Percentiles rank a stretch among this genome's conserved stretches.
phyloP scores from a whole-genome alignment of 2,113 vertebrate species.

The rabbit (Oryctolagus cuniculus) region DNA sequence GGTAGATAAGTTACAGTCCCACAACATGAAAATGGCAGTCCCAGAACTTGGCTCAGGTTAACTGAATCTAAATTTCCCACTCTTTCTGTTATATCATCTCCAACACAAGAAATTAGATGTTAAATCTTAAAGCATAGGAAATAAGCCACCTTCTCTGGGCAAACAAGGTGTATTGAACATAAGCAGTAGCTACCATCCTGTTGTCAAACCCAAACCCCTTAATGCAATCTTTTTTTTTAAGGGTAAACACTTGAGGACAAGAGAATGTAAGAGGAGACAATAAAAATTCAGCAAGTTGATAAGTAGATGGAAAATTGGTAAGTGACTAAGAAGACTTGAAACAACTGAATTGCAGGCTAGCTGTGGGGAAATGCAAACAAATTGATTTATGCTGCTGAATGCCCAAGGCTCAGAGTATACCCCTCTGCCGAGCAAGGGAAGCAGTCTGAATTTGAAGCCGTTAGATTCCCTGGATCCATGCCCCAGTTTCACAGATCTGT shows the following conservation, averaged over 20 bases:
- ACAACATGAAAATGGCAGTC: background rate
- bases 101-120: background rate
- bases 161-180: background rate
- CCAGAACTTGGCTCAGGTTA: background rate
- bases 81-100: background rate
- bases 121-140: background rate
- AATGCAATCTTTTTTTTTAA: background rate
- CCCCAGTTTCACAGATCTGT: background rate
- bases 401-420: background rate
- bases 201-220: background rate
- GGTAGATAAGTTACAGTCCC: background rate
- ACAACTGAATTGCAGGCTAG: background rate
- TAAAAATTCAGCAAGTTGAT: background rate
- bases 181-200: background rate
- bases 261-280: constrained; percentile 1
- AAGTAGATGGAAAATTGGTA: background rate
- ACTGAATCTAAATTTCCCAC: background rate
- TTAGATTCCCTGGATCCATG: background rate
- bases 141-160: background rate
- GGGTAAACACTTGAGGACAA: background rate
- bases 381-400: background rate
- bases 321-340: background rate
- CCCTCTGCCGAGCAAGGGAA: background rate
- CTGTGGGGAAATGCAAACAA: constrained; percentile 11
- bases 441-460: background rate